Percentiles rank a stretch among this genome's conserved stretches.
These are phyloP conservation scores for Meandrusa payeni DNA, from an alignment of 2,888 invertebrate genomes.

Conservation along the genomic window DNA sequence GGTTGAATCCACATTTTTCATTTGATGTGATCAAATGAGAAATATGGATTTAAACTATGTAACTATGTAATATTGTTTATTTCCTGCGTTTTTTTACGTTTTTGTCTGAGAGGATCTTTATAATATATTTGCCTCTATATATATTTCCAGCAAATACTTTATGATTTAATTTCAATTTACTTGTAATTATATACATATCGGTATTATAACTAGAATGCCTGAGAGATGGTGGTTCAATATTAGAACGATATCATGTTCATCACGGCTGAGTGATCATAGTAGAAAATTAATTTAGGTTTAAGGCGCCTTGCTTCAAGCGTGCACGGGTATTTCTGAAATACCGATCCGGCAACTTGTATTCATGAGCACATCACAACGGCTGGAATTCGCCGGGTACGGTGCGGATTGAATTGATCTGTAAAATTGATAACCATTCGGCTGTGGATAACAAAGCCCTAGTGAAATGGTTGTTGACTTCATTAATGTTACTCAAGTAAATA, in stretches of 20 bases:
- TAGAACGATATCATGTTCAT: constrained; percentile 62
- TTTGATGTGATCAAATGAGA: too few relatives aligned
- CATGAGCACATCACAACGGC: constrained; percentile 45
- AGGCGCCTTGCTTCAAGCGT: constrained; percentile 38
- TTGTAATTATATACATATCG: too few relatives aligned
- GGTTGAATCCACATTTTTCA: too few relatives aligned
- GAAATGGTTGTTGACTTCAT: too few relatives aligned
- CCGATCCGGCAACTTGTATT: constrained; percentile 55
- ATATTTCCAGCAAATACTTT: too few relatives aligned
- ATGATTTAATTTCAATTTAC: too few relatives aligned
- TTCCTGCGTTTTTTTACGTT: too few relatives aligned
- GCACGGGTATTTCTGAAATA: constrained; percentile 39
- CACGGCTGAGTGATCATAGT: constrained; percentile 62
- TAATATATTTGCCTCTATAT: too few relatives aligned
- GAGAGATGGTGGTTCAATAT: constrained; percentile 41
- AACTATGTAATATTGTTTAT: too few relatives aligned
- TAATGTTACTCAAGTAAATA: too few relatives aligned
- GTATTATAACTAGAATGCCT: constrained; percentile 38
- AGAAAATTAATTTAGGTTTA: constrained; percentile 71
- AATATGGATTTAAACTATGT: too few relatives aligned
- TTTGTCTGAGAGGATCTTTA: too few relatives aligned
- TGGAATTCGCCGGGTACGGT: constrained; percentile 41
- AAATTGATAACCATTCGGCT: constrained; percentile 59
- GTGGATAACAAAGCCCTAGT: constrained; percentile 45
- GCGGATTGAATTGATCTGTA: constrained; percentile 51